Percentiles rank a stretch among this genome's conserved stretches.
Evolutionary conservation across 2,113 vertebrate species (phyloP).

Genomic region (Agapornis roseicollis): DNA sequence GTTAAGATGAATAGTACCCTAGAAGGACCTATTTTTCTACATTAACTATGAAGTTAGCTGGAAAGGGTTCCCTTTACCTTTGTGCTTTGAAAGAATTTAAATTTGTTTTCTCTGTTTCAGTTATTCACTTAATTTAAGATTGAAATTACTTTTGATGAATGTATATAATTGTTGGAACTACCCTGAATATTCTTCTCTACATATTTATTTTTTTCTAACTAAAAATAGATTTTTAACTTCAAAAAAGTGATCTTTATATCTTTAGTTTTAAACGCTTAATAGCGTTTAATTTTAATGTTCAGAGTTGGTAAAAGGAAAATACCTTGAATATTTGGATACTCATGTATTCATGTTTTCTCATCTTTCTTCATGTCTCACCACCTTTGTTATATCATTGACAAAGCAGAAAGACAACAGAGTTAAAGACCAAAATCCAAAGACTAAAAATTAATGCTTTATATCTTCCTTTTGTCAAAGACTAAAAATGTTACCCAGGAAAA

Average conservation of each 20-base stretch:
- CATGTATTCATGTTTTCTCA: neutral
- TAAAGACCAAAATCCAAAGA: neutral
- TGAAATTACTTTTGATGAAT: neutral
- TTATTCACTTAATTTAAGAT: neutral
- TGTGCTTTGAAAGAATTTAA: neutral
- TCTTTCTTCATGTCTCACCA: neutral
- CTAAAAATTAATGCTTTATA: neutral
- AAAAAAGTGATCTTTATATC: neutral
- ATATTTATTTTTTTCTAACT: neutral
- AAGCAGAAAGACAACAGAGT: neutral
- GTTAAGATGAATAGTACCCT: neutral
- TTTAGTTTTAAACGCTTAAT: neutral
- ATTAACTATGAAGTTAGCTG: neutral
- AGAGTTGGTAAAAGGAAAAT: neutral
- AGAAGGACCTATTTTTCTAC: neutral
- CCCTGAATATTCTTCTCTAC: neutral
- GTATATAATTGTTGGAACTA: neutral
- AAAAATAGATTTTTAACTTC: neutral
- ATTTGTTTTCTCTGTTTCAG: neutral
- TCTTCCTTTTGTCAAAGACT: neutral
- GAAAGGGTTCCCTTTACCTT: neutral
- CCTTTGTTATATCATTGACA: neutral
- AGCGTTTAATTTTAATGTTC: neutral
- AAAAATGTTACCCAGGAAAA: neutral
- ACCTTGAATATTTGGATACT: neutral